Evolutionary conservation across 2,113 vertebrate species (phyloP).

Genomic region (Polyodon spathula): DNA sequence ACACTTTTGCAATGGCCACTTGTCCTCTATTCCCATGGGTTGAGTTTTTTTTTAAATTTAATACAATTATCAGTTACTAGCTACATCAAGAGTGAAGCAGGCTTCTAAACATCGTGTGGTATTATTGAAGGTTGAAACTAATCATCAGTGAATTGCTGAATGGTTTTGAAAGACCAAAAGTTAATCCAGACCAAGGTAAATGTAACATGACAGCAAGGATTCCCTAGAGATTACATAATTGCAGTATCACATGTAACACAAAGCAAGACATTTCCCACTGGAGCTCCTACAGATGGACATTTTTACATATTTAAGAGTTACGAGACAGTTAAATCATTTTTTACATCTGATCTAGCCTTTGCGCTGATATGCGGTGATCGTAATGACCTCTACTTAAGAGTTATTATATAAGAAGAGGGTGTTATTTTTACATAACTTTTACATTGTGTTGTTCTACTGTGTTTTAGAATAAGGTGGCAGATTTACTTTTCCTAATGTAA

Average conservation of each 20-base stretch:
- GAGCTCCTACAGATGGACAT: slow-evolving; percentile 24
- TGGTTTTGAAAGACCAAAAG: slow-evolving; percentile 14
- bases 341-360: background rate
- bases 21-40: background rate
- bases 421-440: no score
- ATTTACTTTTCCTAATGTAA: no score
- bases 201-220: slow-evolving; percentile 36
- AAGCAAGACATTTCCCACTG: slow-evolving; percentile 22
- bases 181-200: slow-evolving; percentile 37
- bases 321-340: background rate
- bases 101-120: background rate
- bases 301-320: slow-evolving; percentile 20
- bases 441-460: no score
- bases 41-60: background rate
- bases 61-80: background rate
- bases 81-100: slow-evolving; percentile 3
- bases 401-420: no score
- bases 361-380: background rate
- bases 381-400: no score
- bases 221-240: slow-evolving; percentile 42
- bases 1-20: no score
- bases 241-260: slow-evolving; percentile 39
- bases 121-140: slow-evolving; percentile 1
- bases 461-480: no score
- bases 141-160: slow-evolving; percentile 6